Conservation (phyloP, 2,113 vertebrate species). For the Puma concolor region DNA sequence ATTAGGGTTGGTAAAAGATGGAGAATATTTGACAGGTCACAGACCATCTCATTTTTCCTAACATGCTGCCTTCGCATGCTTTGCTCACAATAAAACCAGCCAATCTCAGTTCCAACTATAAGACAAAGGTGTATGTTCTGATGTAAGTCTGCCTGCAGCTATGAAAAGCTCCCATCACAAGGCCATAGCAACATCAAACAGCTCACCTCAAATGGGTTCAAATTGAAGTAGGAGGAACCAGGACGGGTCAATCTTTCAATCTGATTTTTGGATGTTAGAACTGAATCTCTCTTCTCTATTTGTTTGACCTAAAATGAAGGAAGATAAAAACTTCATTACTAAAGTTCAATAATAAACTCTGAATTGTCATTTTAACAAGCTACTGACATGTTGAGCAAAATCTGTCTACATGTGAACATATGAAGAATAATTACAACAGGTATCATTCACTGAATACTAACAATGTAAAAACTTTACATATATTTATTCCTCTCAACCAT, state of each 20-base stretch:
- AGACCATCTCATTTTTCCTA: not conserved
- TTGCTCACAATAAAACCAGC: not conserved
- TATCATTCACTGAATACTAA: conserved; percentile 3
- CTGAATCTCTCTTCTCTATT: conserved; percentile 98
- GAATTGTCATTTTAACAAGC: conserved; percentile 35
- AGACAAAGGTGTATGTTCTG: not conserved
- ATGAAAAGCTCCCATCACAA: not conserved
- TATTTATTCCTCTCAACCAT: conserved; percentile 29
- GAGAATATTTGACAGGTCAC: not conserved
- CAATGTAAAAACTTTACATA: not conserved
- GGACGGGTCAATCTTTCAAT: conserved; percentile 97
- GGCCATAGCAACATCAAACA: not conserved
- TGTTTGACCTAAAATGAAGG: conserved; percentile 93
- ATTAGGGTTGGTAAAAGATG: not conserved
- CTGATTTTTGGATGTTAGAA: conserved; percentile 98
- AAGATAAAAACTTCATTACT: not conserved
- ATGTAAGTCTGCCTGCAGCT: not conserved
- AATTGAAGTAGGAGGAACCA: conserved; percentile 97
- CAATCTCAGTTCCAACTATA: not conserved
- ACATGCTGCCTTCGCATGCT: not conserved
- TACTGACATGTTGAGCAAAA: conserved; percentile 19
- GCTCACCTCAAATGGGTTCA: conserved; percentile 97
- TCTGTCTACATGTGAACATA: not conserved
- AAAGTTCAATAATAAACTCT: conserved; percentile 23
- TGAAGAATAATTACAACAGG: not conserved